Conservation (phyloP, 2,888 invertebrate genomes). For the Folsomia manolachei region DNA sequence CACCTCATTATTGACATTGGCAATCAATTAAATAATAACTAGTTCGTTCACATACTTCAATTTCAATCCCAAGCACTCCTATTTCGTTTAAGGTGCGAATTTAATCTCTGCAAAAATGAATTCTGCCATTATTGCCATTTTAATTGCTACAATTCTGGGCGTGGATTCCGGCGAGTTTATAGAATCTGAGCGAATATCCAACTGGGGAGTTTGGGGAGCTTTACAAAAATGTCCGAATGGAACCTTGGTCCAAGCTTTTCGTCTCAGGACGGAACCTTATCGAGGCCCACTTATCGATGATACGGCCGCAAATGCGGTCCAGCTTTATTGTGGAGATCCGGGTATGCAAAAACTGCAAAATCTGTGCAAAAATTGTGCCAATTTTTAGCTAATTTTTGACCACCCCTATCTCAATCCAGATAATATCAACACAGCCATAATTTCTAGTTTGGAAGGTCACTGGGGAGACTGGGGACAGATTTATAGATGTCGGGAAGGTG, state of each 20-base stretch:
- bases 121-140: too few relatives aligned
- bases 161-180: slow-evolving; percentile 18
- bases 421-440: background rate
- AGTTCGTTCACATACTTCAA: too few relatives aligned
- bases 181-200: slow-evolving; percentile 19
- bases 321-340: slow-evolving; percentile 27
- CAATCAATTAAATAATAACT: too few relatives aligned
- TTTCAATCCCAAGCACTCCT: too few relatives aligned
- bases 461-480: slow-evolving; percentile 28
- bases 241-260: slow-evolving; percentile 23
- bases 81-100: too few relatives aligned
- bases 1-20: too few relatives aligned
- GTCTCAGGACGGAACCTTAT: slow-evolving; percentile 25
- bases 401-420: background rate
- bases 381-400: too few relatives aligned
- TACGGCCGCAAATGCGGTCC: slow-evolving; percentile 20
- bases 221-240: slow-evolving; percentile 24
- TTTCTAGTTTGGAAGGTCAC: slow-evolving; percentile 13
- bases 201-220: slow-evolving; percentile 30
- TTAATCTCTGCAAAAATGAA: too few relatives aligned
- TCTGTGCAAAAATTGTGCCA: background rate
- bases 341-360: background rate
- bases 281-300: slow-evolving; percentile 16
- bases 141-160: too few relatives aligned
- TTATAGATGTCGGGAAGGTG: slow-evolving; percentile 24